Base-by-base conservation (phyloP, 2,888 invertebrate species). In the Agrochola circellaris region DNA sequence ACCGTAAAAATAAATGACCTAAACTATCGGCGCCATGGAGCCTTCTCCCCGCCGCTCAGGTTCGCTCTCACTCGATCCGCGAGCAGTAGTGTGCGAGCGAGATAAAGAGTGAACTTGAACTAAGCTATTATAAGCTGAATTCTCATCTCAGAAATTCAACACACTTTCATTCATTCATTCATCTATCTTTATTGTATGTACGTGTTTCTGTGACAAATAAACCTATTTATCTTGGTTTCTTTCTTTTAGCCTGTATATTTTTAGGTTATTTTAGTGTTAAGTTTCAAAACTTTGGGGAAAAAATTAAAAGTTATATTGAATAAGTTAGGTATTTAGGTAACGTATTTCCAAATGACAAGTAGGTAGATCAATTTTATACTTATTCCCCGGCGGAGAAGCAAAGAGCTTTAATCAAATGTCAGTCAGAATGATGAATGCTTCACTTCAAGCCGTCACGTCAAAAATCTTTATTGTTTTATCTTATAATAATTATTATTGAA, bases 371-470 rank as follows among this genome's bases (percentile, higher is more conserved):
- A 60, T 42, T 62, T 67, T 23, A 68, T 61, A 38, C 38, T 38
- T 38, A 45, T 62, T 30, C 56, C 26, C 26, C n/a, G 26, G 23
- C 17, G 56, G 58, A 51, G 42, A 42, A 67, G 54, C 65, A 48
- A 34, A 42, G 54, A 67, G 30, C 51, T 42, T 67, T 77, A 77
- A 77, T 77, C 61, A 77, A 77, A 51, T 67, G 77, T 54, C 77
- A 67, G 60, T 77, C 66, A 61, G 11, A 51, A 38, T 76, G 73
- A 74, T 70, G 54, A 73, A 69, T 80, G 65, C 26, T 69, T 71
- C 9, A 58, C 17, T 51, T 58, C 58, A 75, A 30, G 38, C 34
- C 26, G 45, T 64, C 54, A 64, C 48, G 17, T 51, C 64, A 60
- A n/a, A 65, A 65, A 51, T 42, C 17, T 54, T 34, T 11, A 68